phyloP scores from a whole-genome alignment of 2,888 invertebrate species.

The Calameuta pallipes region DNA sequence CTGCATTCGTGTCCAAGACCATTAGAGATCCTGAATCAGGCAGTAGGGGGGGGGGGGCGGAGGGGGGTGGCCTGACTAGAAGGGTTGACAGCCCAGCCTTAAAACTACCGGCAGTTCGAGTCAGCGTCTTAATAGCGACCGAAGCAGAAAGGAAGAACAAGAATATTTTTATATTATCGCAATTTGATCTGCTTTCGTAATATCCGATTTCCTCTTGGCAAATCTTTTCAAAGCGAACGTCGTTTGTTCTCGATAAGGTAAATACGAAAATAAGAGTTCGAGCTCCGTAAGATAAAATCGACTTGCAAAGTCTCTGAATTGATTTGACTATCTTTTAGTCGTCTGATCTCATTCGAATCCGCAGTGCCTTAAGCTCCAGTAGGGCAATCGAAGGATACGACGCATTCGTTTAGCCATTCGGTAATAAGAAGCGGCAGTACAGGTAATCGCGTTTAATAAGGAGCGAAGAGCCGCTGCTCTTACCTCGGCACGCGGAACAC shows the following conservation, averaged over 20 bases:
- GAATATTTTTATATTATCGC: background rate
- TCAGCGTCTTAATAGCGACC: background rate
- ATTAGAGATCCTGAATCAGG: slow-evolving; percentile 38
- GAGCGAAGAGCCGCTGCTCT: background rate
- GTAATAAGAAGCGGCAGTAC: background rate
- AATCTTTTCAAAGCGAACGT: background rate
- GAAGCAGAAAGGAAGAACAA: background rate
- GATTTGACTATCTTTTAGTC: background rate
- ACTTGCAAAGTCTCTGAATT: background rate
- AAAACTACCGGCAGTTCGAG: background rate
- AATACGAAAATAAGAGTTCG: background rate
- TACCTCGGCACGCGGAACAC: background rate
- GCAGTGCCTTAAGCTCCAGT: background rate
- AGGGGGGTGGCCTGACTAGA: background rate
- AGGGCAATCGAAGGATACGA: background rate
- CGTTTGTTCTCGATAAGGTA: background rate
- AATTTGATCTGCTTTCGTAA: background rate
- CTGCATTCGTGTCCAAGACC: slow-evolving; percentile 52
- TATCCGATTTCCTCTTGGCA: background rate
- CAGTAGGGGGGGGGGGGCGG: background rate
- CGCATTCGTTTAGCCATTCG: background rate
- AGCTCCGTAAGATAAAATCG: background rate
- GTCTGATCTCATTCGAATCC: background rate
- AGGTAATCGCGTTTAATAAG: background rate
- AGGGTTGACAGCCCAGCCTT: background rate